Base-by-base conservation (phyloP, 2,888 invertebrate species). In the Lasioglossum leucozonium region DNA sequence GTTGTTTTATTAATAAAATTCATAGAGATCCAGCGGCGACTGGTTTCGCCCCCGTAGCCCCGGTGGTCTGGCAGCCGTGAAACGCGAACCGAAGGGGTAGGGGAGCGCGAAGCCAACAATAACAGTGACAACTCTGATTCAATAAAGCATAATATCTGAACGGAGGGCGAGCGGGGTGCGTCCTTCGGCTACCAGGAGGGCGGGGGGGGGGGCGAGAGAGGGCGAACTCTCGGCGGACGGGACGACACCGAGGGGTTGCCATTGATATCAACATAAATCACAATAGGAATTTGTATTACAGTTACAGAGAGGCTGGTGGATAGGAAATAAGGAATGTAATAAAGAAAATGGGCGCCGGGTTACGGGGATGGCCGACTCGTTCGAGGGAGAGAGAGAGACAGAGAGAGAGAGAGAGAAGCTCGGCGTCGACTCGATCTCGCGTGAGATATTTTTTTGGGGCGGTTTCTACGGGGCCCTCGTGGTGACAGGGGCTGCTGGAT, bases 281-380 rank as follows among this genome's bases (percentile, higher is more conserved):
- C 95, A 95, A 95, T 95, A 95, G 95, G 95, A 95, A 95, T 95
- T 95, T 95, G 95, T 95, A 95, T 95, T 95, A 95, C 95, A 94
- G 95, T 94, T 95, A 93, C 93, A 92, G 93, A 92, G 93, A 91
- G 93, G 92, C 94, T 94, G 93, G 93, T 93, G 94, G 94, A 94
- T 95, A 94, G 94, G 94, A 95, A 94, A 94, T 95, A 94, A 95
- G 95, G 95, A 95, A 95, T 95, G 95, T 95, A 95, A 95, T 95
- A 95, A 95, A 95, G 95, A 95, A 95, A 95, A 94, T 95, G 94
- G 94, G 89, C 89, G 88, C 90, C 89, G 83, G 85, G 86, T 89
- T 82, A 89, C 87, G 90, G 90, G 51, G 65, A 30, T 37, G 72
- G 47, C 55, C 26, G 34, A 37, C 67, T 67, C 37, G 67, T 67